Base-by-base conservation (phyloP, 2,113 vertebrate genomes). In the Synodontis membranacea region DNA sequence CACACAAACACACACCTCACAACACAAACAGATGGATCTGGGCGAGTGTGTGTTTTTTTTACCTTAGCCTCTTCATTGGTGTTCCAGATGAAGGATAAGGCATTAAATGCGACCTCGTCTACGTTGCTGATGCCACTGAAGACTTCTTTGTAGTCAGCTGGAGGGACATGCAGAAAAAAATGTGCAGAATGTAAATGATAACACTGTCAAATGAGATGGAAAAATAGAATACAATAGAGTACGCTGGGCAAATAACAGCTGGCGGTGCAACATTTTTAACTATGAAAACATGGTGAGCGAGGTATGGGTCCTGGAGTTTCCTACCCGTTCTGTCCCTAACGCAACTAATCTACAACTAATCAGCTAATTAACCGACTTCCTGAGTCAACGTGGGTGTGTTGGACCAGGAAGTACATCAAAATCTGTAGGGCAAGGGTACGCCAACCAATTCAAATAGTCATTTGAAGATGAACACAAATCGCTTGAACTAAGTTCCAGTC, bases 81-180 rank as follows among this genome's bases (percentile, higher is more conserved):
- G 87, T 98, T 97, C 98, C 98, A 99, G 84, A 99, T 91, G 6
- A 99, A 99, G 88, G 98, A 99, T 81, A 99, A 92, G 0, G 98
- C 98, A 0, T 99, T 99, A 90, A 98, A 99, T 56, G 98, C 97
- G 64, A 99, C 92, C 91, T 99, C 98, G 83, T 99, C 97, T 0
- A 99, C 95, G 84, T 97, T 96, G 91, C 96, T 96, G 82, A 99
- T 96, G 0, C 97, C 97, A 82, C 96, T 98, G 94, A 96, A 98
- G 86, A 98, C 98, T 88, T 99, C 98, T 91, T 99, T 99, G 89
- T 98, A 99, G 93, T 99, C 98, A 0, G 98, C 98, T 99, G 91
- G 10, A 54, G 92, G 34, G 39, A 80, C 44, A 78, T 10, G 31
- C 10, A 39, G 1, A 78, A 52, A 19, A 84, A 82, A n/a, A n/a